Conservation (phyloP, 2,113 vertebrate genomes). For the Azemiops feae region DNA sequence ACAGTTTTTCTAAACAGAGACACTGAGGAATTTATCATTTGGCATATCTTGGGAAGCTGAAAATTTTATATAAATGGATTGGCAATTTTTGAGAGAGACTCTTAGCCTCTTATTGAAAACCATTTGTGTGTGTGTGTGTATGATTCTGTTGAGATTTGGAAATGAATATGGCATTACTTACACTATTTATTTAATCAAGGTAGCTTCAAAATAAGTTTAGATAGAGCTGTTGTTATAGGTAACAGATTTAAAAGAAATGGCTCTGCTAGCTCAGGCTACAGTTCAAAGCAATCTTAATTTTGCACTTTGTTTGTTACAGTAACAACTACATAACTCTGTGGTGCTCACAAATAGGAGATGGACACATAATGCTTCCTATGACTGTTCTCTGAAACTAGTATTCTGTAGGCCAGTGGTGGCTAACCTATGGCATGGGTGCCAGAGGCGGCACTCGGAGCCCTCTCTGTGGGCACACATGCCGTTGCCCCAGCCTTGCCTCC, state of each 20-base stretch:
- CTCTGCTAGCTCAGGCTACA: neutral
- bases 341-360: neutral
- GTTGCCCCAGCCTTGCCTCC: no score
- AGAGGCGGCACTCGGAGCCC: no score
- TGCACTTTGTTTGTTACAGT: neutral
- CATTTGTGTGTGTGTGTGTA: neutral
- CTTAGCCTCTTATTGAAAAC: neutral
- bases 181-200: neutral
- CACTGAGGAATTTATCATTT: neutral
- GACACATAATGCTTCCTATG: neutral
- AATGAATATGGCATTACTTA: neutral
- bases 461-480: no score
- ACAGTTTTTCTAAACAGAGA: neutral
- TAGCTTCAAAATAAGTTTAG: neutral
- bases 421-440: no score
- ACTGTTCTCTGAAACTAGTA: neutral
- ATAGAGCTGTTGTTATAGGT: neutral
- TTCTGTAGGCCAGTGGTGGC: no score
- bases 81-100: neutral
- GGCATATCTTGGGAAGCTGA: neutral
- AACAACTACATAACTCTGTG: neutral
- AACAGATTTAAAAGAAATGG: neutral
- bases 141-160: neutral
- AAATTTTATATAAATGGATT: neutral
- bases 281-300: neutral